phyloP scores from a whole-genome alignment of 2,113 vertebrate genomes.

The Opisthocomus hoazin region DNA sequence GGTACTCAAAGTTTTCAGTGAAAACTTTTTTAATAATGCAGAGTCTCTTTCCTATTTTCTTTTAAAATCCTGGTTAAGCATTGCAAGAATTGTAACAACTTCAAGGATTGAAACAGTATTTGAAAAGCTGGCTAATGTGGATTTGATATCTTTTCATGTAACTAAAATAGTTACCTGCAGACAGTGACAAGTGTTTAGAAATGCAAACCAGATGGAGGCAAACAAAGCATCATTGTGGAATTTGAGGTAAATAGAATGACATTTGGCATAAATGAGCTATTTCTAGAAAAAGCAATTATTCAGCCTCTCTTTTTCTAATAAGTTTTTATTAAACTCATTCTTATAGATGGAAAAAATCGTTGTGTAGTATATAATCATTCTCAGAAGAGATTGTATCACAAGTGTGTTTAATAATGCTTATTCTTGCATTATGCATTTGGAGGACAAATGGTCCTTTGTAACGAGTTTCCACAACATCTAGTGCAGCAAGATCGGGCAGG shows the following conservation, averaged over 20 bases:
- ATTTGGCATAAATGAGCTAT: background rate
- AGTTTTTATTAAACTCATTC: background rate
- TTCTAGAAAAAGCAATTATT: background rate
- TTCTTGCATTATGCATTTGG: background rate
- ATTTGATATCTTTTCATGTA: background rate
- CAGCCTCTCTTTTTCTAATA: background rate
- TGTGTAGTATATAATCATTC: background rate
- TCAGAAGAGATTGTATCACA: background rate
- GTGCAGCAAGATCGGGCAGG: background rate
- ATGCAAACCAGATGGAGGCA: background rate
- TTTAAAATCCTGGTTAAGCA: background rate
- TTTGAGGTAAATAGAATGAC: background rate
- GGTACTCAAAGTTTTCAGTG: background rate
- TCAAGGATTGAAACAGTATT: background rate
- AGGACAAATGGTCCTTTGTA: background rate
- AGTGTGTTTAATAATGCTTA: background rate
- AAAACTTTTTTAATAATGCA: background rate
- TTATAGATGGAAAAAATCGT: background rate
- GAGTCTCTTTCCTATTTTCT: background rate
- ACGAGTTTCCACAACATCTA: background rate
- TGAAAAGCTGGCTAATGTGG: background rate
- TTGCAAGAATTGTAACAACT: background rate
- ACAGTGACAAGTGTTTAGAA: background rate
- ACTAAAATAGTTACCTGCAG: background rate
- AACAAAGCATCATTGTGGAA: background rate